These are phyloP conservation scores for Melinaea marsaeus DNA, from an alignment of 2,888 invertebrate genomes.

Conservation along the genomic window DNA sequence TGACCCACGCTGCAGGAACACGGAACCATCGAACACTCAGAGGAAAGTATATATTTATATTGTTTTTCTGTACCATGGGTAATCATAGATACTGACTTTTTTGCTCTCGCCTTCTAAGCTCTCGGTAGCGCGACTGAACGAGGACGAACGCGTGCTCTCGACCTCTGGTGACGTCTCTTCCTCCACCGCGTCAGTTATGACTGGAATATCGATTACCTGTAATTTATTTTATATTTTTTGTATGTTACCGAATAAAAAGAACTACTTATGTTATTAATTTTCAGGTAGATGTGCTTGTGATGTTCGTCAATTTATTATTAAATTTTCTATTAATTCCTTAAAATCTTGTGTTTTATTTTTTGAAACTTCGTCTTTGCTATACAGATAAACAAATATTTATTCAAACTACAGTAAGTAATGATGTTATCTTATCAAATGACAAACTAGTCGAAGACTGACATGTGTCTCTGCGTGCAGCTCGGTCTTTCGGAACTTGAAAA, in stretches of 20 bases:
- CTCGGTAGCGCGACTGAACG: slow-evolving; percentile 57
- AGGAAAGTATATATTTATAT: no score
- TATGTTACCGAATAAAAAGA: no score
- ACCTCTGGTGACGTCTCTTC: slow-evolving; percentile 90
- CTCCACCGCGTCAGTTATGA: slow-evolving; percentile 82
- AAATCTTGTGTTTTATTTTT: no score
- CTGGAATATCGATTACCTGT: slow-evolving; percentile 91
- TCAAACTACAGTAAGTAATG: no score
- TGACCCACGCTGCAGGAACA: slow-evolving; percentile 42
- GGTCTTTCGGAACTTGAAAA: slow-evolving; percentile 96
- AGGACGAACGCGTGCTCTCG: slow-evolving; percentile 77
- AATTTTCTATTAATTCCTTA: no score
- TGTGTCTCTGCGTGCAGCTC: slow-evolving; percentile 90
- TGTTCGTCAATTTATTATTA: no score
- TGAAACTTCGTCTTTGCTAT: no score
- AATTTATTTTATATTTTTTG: slow-evolving; percentile 21
- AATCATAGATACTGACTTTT: slow-evolving; percentile 40
- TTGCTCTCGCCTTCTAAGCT: slow-evolving; percentile 46
- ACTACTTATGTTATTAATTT: no score
- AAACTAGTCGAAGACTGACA: slow-evolving; percentile 64
- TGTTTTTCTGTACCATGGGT: no score
- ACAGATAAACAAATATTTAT: no score
- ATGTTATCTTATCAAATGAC: no score
- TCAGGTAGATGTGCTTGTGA: no score
- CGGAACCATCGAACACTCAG: not conserved